phyloP scores from a whole-genome alignment of 2,797 vertebrate species.

The Lacerta viridis region DNA sequence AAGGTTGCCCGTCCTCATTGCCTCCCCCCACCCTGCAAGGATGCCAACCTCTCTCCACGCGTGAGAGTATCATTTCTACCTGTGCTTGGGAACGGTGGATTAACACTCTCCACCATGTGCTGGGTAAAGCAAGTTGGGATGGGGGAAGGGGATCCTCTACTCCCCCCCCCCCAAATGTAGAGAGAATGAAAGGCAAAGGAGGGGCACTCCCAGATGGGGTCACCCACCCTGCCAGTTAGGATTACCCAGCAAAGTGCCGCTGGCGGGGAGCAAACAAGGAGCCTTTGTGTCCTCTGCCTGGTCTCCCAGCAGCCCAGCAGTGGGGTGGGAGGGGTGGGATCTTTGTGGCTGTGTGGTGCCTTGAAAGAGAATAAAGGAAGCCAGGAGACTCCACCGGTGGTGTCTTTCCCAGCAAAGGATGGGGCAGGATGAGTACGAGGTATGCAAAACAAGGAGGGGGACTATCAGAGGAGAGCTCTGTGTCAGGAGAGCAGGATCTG shows the following conservation, averaged over 20 bases:
- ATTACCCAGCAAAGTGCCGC: constrained; percentile 60
- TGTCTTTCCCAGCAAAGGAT: not conserved
- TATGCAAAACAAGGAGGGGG: not conserved
- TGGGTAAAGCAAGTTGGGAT: not conserved
- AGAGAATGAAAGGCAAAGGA: constrained; percentile 44
- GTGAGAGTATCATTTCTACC: not conserved
- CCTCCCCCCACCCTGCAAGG: not conserved
- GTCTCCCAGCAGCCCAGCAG: constrained; percentile 41
- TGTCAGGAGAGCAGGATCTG: not conserved
- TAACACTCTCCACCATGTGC: constrained; percentile 6
- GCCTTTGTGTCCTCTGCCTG: constrained; percentile 34
- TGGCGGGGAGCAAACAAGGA: constrained; percentile 39
- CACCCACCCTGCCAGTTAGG: constrained; percentile 67
- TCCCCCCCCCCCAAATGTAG: not conserved
- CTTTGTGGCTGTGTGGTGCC: constrained; percentile 29
- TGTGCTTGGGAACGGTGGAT: constrained; percentile 13
- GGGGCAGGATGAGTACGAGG: not conserved
- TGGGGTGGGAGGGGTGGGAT: not conserved
- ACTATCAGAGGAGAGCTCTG: not conserved
- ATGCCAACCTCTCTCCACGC: not conserved
- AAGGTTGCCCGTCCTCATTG: too few relatives aligned
- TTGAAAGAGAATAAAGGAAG: constrained; percentile 30
- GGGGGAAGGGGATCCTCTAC: not conserved
- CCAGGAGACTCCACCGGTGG: constrained; percentile 11
- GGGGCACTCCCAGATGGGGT: constrained; percentile 51